A percentile compares a stretch with the other conserved stretches of the same genome.
phyloP scores from a whole-genome alignment of 2,113 vertebrate species.

The Plecotus auritus region DNA sequence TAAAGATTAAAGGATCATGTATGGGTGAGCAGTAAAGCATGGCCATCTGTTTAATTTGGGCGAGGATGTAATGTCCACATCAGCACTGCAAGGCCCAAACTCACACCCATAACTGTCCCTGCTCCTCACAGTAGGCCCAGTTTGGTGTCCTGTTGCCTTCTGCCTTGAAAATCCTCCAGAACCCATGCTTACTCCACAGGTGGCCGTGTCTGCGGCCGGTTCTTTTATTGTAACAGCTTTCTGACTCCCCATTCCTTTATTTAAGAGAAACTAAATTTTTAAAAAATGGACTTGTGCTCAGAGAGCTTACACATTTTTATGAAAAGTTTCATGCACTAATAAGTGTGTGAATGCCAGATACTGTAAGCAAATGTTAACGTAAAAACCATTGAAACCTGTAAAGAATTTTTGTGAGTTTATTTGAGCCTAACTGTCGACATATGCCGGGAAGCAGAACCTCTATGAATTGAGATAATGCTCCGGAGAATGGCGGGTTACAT shows the following conservation, averaged over 20 bases:
- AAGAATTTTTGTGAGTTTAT: no score
- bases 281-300: constrained; percentile 35
- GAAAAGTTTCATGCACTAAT: constrained; percentile 36
- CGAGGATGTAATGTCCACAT: neutral
- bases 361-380: constrained; percentile 17
- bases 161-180: constrained; percentile 24
- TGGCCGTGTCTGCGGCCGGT: neutral
- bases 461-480: no score
- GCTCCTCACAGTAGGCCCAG: neutral
- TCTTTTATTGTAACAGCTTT: constrained; percentile 39
- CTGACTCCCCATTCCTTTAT: constrained; percentile 15
- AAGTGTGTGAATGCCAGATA: constrained; percentile 21
- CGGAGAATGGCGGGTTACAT: no score
- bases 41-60: neutral
- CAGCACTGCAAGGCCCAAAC: neutral
- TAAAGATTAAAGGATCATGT: neutral
- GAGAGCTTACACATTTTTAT: constrained; percentile 56
- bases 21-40: neutral
- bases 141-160: neutral
- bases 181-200: neutral
- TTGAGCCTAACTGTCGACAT: no score
- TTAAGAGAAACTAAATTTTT: constrained; percentile 44
- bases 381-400: no score
- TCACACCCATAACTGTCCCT: neutral
- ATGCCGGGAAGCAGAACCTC: no score